Evolutionary conservation across 64 coral and sea anemone genomes (phyloP).

Genomic region (Pachyseris speciosa): DNA sequence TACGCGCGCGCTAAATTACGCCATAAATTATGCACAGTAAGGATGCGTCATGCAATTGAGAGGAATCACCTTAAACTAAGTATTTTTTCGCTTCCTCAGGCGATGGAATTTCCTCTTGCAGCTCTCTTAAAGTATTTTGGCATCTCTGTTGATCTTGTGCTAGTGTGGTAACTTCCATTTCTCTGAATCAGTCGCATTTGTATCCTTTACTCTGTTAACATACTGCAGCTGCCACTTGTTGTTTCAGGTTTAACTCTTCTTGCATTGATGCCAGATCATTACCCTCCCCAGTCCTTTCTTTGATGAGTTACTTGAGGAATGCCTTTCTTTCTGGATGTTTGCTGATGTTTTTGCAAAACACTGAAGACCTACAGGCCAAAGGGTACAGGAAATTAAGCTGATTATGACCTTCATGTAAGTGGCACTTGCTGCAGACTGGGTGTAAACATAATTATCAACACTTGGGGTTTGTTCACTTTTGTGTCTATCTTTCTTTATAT

Average conservation of each 20-base stretch:
- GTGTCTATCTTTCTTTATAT: background rate
- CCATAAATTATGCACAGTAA: no score
- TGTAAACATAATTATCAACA: background rate
- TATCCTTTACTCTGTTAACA: constrained; percentile 12
- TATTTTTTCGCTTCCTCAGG: constrained; percentile 7
- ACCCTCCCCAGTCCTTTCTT: background rate
- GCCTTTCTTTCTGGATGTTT: constrained; percentile 49
- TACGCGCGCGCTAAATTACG: no score
- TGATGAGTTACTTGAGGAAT: constrained; percentile 11
- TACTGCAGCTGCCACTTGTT: background rate
- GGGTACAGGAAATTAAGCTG: constrained; percentile 52
- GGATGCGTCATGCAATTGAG: no score
- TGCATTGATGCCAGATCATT: background rate
- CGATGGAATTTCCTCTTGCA: constrained; percentile 29
- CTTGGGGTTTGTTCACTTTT: background rate
- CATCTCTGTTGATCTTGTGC: constrained; percentile 17
- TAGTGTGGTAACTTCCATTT: constrained; percentile 50
- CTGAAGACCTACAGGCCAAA: constrained; percentile 20
- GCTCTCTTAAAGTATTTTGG: constrained; percentile 14
- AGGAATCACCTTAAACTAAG: no score
- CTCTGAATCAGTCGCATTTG: constrained; percentile 2
- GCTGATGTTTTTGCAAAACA: constrained; percentile 40
- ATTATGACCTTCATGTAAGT: constrained; percentile 41
- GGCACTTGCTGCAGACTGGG: constrained; percentile 25
- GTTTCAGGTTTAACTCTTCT: background rate